These are phyloP conservation scores for Hucho hucho DNA, from an alignment of 2,113 vertebrate genomes.

Conservation along the genomic window DNA sequence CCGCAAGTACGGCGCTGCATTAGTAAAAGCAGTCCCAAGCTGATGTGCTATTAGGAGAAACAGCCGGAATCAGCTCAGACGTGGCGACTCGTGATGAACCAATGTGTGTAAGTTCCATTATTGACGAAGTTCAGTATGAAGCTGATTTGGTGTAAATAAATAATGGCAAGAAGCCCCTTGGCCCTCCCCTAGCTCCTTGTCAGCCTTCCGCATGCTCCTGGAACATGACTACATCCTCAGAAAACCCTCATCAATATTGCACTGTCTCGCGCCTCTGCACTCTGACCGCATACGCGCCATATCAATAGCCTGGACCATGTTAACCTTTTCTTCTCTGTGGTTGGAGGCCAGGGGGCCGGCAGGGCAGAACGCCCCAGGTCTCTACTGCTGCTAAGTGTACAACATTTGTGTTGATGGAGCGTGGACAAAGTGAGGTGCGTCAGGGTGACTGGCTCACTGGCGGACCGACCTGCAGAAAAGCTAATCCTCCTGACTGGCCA, in stretches of 20 bases:
- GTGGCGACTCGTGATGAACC: background rate
- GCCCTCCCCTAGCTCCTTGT: conserved; percentile 5
- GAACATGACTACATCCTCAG: conserved; percentile 11
- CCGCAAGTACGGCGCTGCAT: background rate
- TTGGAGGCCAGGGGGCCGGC: background rate
- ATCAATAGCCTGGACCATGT: conserved; percentile 18
- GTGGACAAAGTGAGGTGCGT: conserved; percentile 15
- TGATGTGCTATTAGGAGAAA: conserved; percentile 10
- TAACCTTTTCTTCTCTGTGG: conserved; percentile 18
- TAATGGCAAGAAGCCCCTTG: conserved; percentile 18
- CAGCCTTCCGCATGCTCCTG: background rate
- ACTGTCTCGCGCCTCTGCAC: background rate
- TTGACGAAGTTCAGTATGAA: conserved; percentile 9
- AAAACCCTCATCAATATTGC: conserved; percentile 40
- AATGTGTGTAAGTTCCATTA: background rate
- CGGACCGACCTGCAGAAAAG: background rate
- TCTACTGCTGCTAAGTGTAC: conserved; percentile 14
- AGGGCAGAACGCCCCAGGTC: conserved; percentile 2
- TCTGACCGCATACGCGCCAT: conserved; percentile 15
- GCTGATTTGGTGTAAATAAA: conserved; percentile 46
- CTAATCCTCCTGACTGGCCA: background rate
- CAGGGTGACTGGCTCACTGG: conserved; percentile 11
- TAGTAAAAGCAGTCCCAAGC: background rate
- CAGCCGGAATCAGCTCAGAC: background rate
- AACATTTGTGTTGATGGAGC: conserved; percentile 17